These are phyloP conservation scores for Avahi laniger DNA, from an alignment of 2,797 vertebrate species.

Conservation along the genomic window DNA sequence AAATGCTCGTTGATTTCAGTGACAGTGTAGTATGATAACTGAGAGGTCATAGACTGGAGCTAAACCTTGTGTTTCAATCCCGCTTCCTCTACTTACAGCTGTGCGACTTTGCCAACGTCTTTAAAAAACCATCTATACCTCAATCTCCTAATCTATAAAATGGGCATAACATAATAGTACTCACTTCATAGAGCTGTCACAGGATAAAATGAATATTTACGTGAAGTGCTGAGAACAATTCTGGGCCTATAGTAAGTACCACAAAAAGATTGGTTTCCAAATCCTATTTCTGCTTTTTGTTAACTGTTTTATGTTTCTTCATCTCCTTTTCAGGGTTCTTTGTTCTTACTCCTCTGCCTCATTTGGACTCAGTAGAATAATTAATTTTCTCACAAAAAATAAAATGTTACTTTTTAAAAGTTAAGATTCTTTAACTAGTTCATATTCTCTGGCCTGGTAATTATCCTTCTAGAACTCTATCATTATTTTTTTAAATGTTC, in stretches of 20 bases:
- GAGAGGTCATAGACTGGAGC: neutral
- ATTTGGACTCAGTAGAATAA: neutral
- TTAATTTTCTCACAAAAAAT: constrained; percentile 2
- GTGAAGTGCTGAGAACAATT: neutral
- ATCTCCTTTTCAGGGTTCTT: neutral
- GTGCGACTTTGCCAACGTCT: neutral
- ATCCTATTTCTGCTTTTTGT: neutral
- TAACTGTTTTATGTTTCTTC: neutral
- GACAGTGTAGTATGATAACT: neutral
- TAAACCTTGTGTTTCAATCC: neutral
- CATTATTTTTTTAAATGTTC: neutral
- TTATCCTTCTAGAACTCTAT: neutral
- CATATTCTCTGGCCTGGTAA: neutral
- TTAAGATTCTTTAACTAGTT: constrained; percentile 3
- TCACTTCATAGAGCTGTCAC: neutral
- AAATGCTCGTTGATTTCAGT: neutral
- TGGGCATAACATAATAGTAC: neutral
- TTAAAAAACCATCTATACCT: neutral
- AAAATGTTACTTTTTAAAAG: constrained; percentile 12
- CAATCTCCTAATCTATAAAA: neutral
- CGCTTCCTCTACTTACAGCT: neutral
- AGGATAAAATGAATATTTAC: neutral
- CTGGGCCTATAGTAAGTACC: neutral
- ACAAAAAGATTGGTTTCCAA: neutral
- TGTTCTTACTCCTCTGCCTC: neutral